Conservation (phyloP, 2,113 vertebrate genomes). For the Macrotus californicus region DNA sequence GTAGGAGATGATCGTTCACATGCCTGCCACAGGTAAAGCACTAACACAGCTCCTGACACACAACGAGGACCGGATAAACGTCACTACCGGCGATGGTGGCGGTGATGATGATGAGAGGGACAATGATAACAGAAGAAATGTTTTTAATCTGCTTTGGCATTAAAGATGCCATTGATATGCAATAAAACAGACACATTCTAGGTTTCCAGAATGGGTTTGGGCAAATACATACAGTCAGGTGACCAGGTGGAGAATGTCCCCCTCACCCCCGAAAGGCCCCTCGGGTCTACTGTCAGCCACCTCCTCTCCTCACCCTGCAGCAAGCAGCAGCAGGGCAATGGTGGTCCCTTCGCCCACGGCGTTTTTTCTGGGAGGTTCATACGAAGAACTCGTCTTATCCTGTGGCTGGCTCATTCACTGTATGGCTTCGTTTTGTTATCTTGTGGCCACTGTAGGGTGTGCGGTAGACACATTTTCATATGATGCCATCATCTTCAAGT, state of each 20-base stretch:
- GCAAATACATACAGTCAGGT: not conserved
- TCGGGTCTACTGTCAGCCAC: not conserved
- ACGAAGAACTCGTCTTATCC: not conserved
- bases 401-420: not conserved
- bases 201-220: not conserved
- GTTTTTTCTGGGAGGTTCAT: not conserved
- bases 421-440: not conserved
- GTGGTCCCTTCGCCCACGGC: not conserved
- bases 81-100: accelerated
- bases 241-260: not conserved
- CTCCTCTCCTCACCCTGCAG: no score
- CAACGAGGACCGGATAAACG: not conserved
- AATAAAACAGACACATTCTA: not conserved
- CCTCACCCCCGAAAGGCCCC: not conserved
- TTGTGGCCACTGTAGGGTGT: no score
- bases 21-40: not conserved
- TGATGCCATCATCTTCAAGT: not conserved
- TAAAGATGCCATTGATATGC: not conserved
- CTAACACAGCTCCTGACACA: accelerated
- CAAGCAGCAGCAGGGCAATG: no score
- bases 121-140: not conserved
- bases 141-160: not conserved
- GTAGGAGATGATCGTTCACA: not conserved
- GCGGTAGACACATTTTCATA: not conserved
- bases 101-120: no score